phyloP scores from a whole-genome alignment of 2,113 vertebrate species.

The Chionomys nivalis region DNA sequence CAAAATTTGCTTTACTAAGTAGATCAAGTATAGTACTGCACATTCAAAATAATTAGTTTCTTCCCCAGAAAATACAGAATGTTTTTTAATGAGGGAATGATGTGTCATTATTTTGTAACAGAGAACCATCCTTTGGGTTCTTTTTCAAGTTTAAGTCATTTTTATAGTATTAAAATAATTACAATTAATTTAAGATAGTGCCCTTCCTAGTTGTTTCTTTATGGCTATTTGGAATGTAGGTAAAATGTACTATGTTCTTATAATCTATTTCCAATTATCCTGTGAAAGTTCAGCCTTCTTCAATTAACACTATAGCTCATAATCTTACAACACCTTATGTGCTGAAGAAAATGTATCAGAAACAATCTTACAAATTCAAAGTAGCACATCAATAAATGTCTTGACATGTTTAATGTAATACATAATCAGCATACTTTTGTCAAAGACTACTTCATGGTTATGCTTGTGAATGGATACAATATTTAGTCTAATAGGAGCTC shows the following conservation, averaged over 20 bases:
- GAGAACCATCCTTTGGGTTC: neutral
- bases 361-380: slow-evolving; percentile 13
- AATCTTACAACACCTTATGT: neutral
- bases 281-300: neutral
- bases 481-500: neutral
- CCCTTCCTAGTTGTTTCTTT: neutral
- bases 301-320: neutral
- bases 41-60: neutral
- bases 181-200: neutral
- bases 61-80: neutral
- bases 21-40: neutral
- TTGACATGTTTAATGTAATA: neutral
- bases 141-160: slow-evolving; percentile 1
- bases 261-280: neutral
- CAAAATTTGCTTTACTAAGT: neutral
- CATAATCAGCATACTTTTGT: neutral
- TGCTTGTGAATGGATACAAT: neutral
- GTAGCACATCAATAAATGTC: neutral
- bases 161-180: neutral
- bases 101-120: neutral
- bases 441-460: neutral
- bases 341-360: slow-evolving; percentile 34
- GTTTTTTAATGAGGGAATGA: neutral
- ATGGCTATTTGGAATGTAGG: neutral
- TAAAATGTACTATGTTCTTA: neutral